These are phyloP conservation scores for Malurus leucopterus DNA, from an alignment of 2,797 vertebrate species.

Conservation along the genomic window DNA sequence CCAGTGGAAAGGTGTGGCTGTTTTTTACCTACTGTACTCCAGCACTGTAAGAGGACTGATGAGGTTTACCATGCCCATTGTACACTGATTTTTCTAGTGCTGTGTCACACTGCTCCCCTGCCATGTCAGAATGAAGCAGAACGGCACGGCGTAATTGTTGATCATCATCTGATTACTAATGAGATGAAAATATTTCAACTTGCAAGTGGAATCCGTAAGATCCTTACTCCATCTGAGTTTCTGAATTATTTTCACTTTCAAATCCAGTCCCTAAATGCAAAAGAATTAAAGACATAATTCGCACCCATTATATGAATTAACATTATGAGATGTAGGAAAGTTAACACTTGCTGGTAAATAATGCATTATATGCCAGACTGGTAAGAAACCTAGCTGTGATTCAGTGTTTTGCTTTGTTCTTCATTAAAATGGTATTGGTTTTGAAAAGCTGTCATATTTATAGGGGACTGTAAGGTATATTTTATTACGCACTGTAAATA, in stretches of 20 bases:
- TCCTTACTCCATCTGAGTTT: background rate
- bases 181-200: background rate
- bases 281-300: background rate
- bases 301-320: background rate
- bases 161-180: background rate
- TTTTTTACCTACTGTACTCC: rapidly evolving
- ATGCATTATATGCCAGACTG: background rate
- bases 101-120: background rate
- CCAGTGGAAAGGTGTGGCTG: background rate
- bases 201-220: background rate
- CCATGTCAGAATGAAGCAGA: background rate
- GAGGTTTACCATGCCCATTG: background rate
- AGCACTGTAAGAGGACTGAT: background rate
- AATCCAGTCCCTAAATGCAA: background rate
- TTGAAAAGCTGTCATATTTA: constrained; percentile 31
- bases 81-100: background rate
- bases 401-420: background rate
- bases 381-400: background rate
- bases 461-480: background rate
- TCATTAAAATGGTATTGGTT: background rate
- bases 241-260: background rate
- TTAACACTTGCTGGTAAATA: background rate
- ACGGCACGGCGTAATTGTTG: background rate
- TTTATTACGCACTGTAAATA: constrained; percentile 29
- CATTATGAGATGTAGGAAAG: background rate